These are phyloP conservation scores for Oreochromis niloticus DNA, from an alignment of 2,113 vertebrate genomes.

Conservation along the genomic window DNA sequence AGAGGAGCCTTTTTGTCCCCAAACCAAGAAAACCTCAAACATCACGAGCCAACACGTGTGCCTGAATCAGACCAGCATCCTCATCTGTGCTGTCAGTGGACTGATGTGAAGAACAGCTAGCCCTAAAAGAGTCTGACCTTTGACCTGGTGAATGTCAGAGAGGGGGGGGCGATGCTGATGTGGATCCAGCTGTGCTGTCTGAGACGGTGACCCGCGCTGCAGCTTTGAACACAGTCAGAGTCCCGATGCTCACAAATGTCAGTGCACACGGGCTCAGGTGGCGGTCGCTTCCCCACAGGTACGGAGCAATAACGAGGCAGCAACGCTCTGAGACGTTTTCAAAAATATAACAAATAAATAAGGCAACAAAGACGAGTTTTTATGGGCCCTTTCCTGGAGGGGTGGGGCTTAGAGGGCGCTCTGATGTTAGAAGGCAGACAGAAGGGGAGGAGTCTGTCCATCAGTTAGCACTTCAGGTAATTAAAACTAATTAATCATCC, in stretches of 20 bases:
- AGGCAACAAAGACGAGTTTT: not conserved
- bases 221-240: not conserved
- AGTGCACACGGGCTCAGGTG: not conserved
- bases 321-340: not conserved
- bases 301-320: not conserved
- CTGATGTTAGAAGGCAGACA: not conserved
- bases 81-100: not conserved
- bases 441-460: not conserved
- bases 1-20: not conserved
- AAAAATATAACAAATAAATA: not conserved
- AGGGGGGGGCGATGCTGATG: not conserved
- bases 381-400: not conserved
- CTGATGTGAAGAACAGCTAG: not conserved
- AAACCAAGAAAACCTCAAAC: not conserved
- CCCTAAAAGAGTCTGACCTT: not conserved
- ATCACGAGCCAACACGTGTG: not conserved
- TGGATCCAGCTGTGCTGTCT: not conserved
- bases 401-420: not conserved
- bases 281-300: not conserved
- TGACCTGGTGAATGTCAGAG: not conserved
- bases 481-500: not conserved
- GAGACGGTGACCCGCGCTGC: not conserved
- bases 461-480: not conserved
- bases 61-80: not conserved
- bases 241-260: not conserved